These are phyloP conservation scores for Diaprepes abbreviatus DNA, from an alignment of 2,888 invertebrate genomes.

Conservation along the genomic window DNA sequence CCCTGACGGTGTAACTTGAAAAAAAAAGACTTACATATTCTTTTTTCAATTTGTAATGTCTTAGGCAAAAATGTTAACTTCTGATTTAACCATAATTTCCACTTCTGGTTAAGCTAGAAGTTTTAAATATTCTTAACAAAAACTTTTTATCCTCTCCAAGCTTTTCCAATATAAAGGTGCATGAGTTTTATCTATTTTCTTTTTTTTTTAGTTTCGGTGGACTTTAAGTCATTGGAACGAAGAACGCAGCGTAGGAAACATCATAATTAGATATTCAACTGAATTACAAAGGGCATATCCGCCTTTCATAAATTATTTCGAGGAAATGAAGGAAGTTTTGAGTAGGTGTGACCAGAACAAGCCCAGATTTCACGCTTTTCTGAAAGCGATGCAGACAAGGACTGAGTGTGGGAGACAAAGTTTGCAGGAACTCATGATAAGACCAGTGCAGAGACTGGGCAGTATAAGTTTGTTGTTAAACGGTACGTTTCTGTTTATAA, in stretches of 20 bases:
- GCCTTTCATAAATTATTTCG: constrained; percentile 98
- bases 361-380: constrained; percentile 97
- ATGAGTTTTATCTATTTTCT: too few species aligned
- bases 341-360: constrained; percentile 91
- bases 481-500: constrained; percentile 79
- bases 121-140: neutral
- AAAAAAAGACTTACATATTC: too few species aligned
- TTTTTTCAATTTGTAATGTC: too few species aligned
- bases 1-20: too few species aligned
- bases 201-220: constrained; percentile 40
- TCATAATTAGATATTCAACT: constrained; percentile 85
- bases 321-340: constrained; percentile 95
- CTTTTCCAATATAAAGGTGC: too few species aligned
- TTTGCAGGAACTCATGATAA: constrained; percentile 94
- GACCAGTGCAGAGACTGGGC: constrained; percentile 97
- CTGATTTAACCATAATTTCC: too few species aligned
- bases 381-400: constrained; percentile 94
- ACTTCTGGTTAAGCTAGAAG: neutral
- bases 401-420: constrained; percentile 97
- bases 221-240: constrained; percentile 84
- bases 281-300: constrained; percentile 95
- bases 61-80: too few species aligned
- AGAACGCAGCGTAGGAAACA: constrained; percentile 79
- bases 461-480: constrained; percentile 94
- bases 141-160: too few species aligned